phyloP scores from a whole-genome alignment of 2,888 invertebrate genomes.

The Diarsia dahlii region DNA sequence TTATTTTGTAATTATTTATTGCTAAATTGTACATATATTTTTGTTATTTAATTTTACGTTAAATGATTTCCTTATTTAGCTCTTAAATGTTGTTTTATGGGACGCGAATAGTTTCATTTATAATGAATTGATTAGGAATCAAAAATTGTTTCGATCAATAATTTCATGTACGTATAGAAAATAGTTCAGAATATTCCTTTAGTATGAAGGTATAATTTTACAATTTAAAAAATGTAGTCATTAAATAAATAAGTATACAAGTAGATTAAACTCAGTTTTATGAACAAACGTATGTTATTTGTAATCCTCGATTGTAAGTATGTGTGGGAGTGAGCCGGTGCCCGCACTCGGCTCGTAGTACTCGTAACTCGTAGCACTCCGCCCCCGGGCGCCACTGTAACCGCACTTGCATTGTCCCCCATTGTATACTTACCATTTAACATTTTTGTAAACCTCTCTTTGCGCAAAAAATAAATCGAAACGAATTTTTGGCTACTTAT shows the following conservation, averaged over 20 bases:
- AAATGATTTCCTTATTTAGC: conserved; percentile 78
- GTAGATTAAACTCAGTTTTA: conserved; percentile 78
- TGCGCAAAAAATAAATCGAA: conserved; percentile 65
- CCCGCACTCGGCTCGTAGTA: conserved; percentile 23
- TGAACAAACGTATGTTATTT: conserved; percentile 82
- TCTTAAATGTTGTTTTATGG: conserved; percentile 72
- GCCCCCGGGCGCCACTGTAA: conserved; percentile 38
- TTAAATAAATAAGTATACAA: conserved; percentile 85
- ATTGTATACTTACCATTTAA: conserved; percentile 53
- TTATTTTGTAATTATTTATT: conserved; percentile 89
- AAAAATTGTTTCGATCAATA: conserved; percentile 63
- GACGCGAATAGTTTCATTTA: conserved; percentile 66
- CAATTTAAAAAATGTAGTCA: conserved; percentile 85
- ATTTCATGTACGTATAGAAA: conserved; percentile 65
- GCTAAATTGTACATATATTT: conserved; percentile 89
- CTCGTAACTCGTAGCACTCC: conserved; percentile 26
- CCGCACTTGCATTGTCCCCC: conserved; percentile 50
- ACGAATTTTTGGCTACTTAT: conserved; percentile 63
- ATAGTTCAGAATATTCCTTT: conserved; percentile 72
- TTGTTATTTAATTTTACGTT: conserved; percentile 90
- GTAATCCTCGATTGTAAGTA: conserved; percentile 74
- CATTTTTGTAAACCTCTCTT: conserved; percentile 54
- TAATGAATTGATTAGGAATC: conserved; percentile 50
- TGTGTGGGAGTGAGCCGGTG: conserved; percentile 25
- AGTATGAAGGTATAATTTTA: conserved; percentile 73